These are phyloP conservation scores for Scolopax bukidnonensis DNA, from an alignment of 2,797 vertebrate species.

Conservation along the genomic window DNA sequence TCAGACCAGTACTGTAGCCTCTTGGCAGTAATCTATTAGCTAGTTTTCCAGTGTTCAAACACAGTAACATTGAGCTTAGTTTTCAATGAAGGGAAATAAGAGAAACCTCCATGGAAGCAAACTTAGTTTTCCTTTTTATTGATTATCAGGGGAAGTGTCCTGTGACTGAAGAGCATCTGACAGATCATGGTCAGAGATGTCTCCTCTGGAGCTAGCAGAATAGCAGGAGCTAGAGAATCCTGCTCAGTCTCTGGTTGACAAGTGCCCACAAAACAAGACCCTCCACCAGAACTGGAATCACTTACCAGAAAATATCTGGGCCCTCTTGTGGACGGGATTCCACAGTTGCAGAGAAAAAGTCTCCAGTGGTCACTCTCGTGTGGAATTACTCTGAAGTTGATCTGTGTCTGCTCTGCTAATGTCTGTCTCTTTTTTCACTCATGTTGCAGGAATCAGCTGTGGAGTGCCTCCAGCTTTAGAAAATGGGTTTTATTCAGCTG, in stretches of 20 bases:
- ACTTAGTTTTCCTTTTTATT: background rate
- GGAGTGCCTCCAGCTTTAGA: constrained; percentile 87
- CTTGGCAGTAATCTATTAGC: background rate
- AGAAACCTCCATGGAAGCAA: background rate
- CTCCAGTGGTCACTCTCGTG: accelerated
- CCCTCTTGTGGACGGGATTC: background rate
- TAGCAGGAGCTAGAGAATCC: background rate
- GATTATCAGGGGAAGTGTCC: background rate
- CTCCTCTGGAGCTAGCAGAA: background rate
- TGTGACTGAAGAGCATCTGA: background rate
- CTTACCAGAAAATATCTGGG: background rate
- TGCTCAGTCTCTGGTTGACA: background rate
- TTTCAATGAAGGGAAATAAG: background rate
- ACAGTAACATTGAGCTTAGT: background rate
- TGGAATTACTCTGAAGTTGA: background rate
- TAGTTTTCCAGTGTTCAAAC: background rate
- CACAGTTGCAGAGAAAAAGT: background rate
- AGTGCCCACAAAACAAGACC: background rate
- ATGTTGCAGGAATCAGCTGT: constrained; percentile 86
- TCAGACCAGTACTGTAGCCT: background rate
- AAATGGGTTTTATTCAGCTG: constrained; percentile 88
- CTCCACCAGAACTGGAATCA: background rate
- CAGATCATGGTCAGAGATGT: background rate
- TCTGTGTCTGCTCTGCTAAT: background rate
- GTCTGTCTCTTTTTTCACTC: background rate